Conservation (phyloP, 2,113 vertebrate genomes). For the Cyprinodon tularosa region DNA sequence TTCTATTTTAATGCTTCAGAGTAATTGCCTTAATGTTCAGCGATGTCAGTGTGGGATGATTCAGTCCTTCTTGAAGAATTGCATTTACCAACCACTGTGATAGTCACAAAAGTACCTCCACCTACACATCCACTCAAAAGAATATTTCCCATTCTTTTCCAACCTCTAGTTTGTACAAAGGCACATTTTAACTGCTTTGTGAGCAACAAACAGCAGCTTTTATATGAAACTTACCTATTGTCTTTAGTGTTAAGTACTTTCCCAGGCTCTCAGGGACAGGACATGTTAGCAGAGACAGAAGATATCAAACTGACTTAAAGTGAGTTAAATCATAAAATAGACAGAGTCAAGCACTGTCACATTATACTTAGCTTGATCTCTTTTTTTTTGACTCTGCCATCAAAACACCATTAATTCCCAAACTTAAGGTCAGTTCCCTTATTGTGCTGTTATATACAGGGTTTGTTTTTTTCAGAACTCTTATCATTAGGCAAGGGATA, state of each 20-base stretch:
- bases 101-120: constrained; percentile 21
- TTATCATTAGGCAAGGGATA: background rate
- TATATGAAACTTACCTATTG: constrained; percentile 29
- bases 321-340: background rate
- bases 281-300: background rate
- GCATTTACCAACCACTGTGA: constrained; percentile 34
- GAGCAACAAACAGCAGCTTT: constrained; percentile 27
- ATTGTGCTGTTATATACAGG: no score
- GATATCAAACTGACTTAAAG: constrained; percentile 1
- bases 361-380: background rate
- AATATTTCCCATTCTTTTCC: constrained; percentile 16
- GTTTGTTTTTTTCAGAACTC: background rate
- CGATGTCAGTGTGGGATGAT: constrained; percentile 27
- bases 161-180: constrained; percentile 25
- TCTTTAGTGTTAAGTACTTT: constrained; percentile 28
- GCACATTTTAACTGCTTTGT: constrained; percentile 22
- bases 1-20: constrained; percentile 20
- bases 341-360: background rate
- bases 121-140: constrained; percentile 33
- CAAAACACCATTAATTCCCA: constrained; percentile 19
- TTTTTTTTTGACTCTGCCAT: background rate
- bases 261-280: background rate
- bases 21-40: constrained; percentile 15
- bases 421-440: background rate
- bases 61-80: constrained; percentile 45